Base-by-base conservation (phyloP, 2,113 vertebrate genomes). In the Empidonax traillii region DNA sequence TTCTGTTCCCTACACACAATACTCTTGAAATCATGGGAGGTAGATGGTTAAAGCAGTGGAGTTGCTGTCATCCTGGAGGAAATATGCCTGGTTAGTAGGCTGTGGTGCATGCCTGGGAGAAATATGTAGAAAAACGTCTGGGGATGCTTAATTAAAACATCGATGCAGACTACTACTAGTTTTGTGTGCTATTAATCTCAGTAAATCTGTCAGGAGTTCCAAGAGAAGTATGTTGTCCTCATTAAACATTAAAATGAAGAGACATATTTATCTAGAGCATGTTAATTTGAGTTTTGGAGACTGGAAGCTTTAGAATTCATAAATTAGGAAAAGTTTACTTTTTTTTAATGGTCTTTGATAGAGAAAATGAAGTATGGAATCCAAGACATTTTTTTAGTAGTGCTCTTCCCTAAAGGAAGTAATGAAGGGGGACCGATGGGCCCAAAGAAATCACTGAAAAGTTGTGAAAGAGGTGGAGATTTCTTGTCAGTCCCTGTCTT, bases 201-300 rank as follows among this genome's bases (percentile, higher is more conserved):
- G 80, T 93, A 90, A 90, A 95, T 92, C 86, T 95, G 96, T 96
- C 94, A 95, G 58, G 86, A 94, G 58, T 96, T 96, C 86, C 69
- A 85, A 73, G 49, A 93, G 76, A 96, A 93, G 27, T 86, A 72
- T 72, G 93, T 94, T 94, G 89, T 94, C 80, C 77, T 94, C 94
- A 96, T 94, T 96, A 96, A 96, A 96, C 83, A 90, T 96, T 96
- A 94, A 97, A 96, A 96, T 92, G 88, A 92, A 89, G 86, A 90
- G 76, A 73, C 52, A 3, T 87, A 87, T 93, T 95, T 97, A 97
- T 94, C 92, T 94, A 89, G 94, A 96, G 80, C 86, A 85, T 81
- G 44, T 87, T 95, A 92, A 92, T 92, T 94, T 95, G 76, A 73
- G 80, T 96, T 95, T 86, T 4, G 3, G 79, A 95, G 90, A 78